Base-by-base conservation (phyloP, 2,797 vertebrate genomes). In the Urophycis tenuis region DNA sequence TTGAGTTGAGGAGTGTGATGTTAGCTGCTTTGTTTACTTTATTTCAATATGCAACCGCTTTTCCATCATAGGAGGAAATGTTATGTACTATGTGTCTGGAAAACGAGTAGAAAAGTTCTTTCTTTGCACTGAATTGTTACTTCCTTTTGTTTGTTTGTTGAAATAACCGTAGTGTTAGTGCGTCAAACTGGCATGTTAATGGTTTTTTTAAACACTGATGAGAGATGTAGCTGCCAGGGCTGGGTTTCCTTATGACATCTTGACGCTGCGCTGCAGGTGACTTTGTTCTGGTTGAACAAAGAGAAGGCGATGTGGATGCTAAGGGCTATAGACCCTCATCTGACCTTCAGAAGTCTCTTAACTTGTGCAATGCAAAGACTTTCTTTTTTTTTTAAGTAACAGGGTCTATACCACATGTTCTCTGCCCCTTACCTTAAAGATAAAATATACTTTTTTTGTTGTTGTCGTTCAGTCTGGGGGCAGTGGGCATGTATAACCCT, bases 21-120 rank as follows among this genome's bases (percentile, higher is more conserved):
- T 96, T 98, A 96, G 96, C 95, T 97, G 97, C 96, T 97, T 99
- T 87, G 81, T 72, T 71, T 36, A 67, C 74, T 45, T 85, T 82
- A 74, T 95, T 96, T 95, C 94, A 96, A 97, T 97, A 98, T 98
- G 97, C 97, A 99, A 98, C 96, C 96, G 98, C 95, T 98, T 98
- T 67, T 96, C 89, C 94, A 79, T 96, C 94, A 95, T 93, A 93
- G 90, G 93, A 94, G 92, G 93, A 95, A 92, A 94, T 94, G 93
- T 94, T 92, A 94, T 94, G 93, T 93, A 93, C 94, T 92, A 95
- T 92, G 92, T 94, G 94, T 96, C 94, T 94, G 93, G 94, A 94
- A 93, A 75, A 84, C 84, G 53, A 29, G 83, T 84, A 86, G 80
- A 93, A 93, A 78, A 88, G 81, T 83, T 84, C 88, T 77, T 88